These are phyloP conservation scores for Tringa solitaria DNA, from an alignment of 2,113 vertebrate genomes.

Conservation along the genomic window DNA sequence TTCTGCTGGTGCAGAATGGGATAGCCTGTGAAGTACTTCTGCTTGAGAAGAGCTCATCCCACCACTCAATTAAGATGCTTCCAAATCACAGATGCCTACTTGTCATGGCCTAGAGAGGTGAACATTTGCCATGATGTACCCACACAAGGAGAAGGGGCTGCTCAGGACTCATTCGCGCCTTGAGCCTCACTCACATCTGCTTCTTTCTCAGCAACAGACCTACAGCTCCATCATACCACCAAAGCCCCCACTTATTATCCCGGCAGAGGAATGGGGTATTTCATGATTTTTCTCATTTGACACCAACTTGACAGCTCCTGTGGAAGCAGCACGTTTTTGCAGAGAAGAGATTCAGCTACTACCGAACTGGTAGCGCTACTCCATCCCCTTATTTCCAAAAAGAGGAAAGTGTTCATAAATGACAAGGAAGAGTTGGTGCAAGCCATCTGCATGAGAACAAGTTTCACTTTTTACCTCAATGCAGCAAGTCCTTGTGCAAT, in stretches of 20 bases:
- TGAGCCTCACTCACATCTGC: background rate
- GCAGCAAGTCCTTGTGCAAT: background rate
- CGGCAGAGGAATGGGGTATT: rapidly evolving
- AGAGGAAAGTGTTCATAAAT: background rate
- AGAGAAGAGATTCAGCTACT: background rate
- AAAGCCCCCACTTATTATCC: background rate
- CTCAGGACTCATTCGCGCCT: background rate
- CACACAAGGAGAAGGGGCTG: background rate
- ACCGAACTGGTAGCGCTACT: background rate
- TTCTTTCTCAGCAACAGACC: background rate
- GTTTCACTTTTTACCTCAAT: background rate
- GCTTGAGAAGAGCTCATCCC: background rate
- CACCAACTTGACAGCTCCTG: background rate
- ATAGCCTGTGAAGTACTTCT: background rate
- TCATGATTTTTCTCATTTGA: background rate
- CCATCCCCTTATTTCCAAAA: background rate
- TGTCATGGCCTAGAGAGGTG: rapidly evolving
- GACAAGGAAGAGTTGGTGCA: rapidly evolving
- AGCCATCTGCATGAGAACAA: background rate
- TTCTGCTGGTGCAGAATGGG: rapidly evolving
- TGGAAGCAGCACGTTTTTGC: background rate
- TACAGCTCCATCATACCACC: background rate
- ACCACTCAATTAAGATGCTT: background rate
- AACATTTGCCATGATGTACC: rapidly evolving
- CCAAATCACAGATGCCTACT: background rate